A percentile compares a stretch with the other conserved stretches of the same genome.
phyloP scores from a whole-genome alignment of 2,888 invertebrate genomes.

The Bellardia pandia region DNA sequence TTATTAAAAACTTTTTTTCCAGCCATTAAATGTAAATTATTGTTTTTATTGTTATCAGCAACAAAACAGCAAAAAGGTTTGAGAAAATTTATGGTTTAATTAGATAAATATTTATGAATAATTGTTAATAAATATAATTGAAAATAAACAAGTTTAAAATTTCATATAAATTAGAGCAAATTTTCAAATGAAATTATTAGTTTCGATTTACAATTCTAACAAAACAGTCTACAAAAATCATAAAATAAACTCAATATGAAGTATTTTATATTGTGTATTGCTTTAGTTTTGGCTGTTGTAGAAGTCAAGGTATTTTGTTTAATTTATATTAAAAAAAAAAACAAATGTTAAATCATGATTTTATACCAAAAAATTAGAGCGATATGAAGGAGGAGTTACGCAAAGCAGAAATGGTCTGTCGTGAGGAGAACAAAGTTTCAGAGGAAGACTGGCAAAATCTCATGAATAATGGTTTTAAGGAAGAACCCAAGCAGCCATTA shows the following conservation, averaged over 20 bases:
- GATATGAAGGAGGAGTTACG: constrained; percentile 8
- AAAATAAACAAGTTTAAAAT: background rate
- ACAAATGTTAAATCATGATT: background rate
- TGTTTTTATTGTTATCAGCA: background rate
- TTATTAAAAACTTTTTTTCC: no score
- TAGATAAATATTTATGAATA: background rate
- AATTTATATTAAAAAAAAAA: no score
- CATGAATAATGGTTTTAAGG: constrained; percentile 73
- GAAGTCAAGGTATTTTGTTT: constrained; percentile 40
- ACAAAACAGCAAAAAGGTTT: constrained; percentile 13
- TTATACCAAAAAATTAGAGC: constrained; percentile 3
- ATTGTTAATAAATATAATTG: background rate
- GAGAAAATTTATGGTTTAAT: background rate
- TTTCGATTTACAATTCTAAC: constrained; percentile 11
- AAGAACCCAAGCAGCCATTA: constrained; percentile 75
- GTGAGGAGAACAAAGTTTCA: constrained; percentile 74
- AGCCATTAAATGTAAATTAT: background rate
- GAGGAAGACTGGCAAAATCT: constrained; percentile 75
- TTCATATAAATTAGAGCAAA: constrained; percentile 56
- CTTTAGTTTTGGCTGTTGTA: constrained; percentile 11
- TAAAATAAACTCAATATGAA: constrained; percentile 35
- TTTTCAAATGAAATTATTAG: constrained; percentile 5
- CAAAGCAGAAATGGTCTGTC: constrained; percentile 71
- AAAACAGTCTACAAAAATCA: background rate
- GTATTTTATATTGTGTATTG: background rate